Evolutionary conservation across 2,113 vertebrate genomes (phyloP).

Genomic region (Pomatorhinus ruficollis): DNA sequence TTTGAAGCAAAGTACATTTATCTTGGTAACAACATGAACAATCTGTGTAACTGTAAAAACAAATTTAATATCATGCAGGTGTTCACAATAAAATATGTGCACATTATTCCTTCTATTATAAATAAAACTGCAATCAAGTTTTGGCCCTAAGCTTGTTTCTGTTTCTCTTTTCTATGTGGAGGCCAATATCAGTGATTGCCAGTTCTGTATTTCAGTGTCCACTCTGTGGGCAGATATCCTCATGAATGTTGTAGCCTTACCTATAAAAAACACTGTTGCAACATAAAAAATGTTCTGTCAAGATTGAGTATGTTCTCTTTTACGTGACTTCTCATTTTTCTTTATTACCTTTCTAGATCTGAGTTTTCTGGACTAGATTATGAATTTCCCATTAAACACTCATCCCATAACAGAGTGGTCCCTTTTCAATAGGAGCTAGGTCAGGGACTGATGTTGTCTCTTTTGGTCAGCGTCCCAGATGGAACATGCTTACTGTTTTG

Average conservation of each 20-base stretch:
- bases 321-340: neutral
- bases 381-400: neutral
- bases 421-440: neutral
- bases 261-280: neutral
- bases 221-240: neutral
- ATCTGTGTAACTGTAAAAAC: constrained; percentile 31
- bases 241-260: neutral
- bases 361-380: neutral
- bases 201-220: neutral
- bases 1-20: constrained; percentile 15
- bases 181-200: neutral
- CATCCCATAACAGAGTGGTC: neutral
- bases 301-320: neutral
- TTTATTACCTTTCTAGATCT: neutral
- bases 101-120: neutral
- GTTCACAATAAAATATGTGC: constrained; percentile 8
- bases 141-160: constrained; percentile 11
- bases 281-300: neutral
- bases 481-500: neutral
- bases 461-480: neutral
- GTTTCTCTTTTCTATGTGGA: neutral
- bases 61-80: constrained; percentile 51
- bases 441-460: neutral
- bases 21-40: constrained; percentile 2
- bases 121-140: constrained; percentile 8